Percentiles rank a stretch among this genome's conserved stretches.
These are phyloP conservation scores for Carterocephalus palaemon DNA, from an alignment of 2,888 invertebrate species.

Conservation along the genomic window DNA sequence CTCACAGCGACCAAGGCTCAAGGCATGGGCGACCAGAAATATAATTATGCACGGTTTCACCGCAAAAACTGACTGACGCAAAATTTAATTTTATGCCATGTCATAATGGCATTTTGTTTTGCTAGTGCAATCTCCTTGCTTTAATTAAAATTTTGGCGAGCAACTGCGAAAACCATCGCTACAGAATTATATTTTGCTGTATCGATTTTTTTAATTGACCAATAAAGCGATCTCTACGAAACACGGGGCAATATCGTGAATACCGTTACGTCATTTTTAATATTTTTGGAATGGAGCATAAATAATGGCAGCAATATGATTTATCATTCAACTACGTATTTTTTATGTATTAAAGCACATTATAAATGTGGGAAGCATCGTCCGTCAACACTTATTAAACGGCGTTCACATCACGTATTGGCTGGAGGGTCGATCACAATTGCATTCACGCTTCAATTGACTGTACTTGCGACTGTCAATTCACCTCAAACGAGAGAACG, in stretches of 20 bases:
- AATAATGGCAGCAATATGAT: conserved; percentile 5
- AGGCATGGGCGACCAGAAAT: conserved; percentile 52
- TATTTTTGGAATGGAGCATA: too few relatives aligned
- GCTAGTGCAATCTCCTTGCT: not conserved
- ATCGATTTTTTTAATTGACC: too few relatives aligned
- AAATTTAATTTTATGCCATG: conserved; percentile 38
- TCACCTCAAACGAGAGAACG: conserved; percentile 18
- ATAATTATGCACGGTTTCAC: conserved; percentile 40
- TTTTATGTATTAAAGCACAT: conserved; percentile 22
- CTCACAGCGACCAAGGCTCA: conserved; percentile 45
- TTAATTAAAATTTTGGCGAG: not conserved
- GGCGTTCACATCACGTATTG: conserved; percentile 18
- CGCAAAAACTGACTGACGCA: conserved; percentile 41
- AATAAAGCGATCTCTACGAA: too few relatives aligned
- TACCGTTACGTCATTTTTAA: conserved; percentile 28
- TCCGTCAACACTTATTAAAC: conserved; percentile 10
- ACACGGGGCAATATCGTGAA: too few relatives aligned
- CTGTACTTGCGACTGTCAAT: conserved; percentile 35
- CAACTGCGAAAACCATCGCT: not conserved
- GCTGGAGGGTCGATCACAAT: conserved; percentile 39
- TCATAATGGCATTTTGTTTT: conserved; percentile 30
- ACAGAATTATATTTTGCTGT: not conserved
- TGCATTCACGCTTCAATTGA: conserved; percentile 62
- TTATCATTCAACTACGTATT: conserved; percentile 17
- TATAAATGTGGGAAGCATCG: conserved; percentile 19